Percentiles rank a stretch among this genome's conserved stretches.
Evolutionary conservation across 1,140 invertebrate species (phyloP).

Genomic region (Dinoponera quadriceps): DNA sequence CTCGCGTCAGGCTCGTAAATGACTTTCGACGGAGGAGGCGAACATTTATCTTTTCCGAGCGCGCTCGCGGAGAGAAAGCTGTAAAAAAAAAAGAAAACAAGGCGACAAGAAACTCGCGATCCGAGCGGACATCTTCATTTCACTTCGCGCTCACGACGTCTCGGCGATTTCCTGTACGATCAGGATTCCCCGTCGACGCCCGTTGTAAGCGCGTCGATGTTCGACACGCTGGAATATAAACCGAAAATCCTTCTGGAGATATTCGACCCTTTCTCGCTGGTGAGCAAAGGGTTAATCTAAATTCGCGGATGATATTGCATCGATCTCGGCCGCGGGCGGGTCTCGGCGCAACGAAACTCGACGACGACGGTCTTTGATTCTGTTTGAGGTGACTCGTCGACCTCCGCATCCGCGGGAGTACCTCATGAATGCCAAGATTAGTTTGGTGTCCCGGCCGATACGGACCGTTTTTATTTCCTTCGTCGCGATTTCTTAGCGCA

Average conservation of each 20-base stretch:
- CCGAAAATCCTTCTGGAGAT: background rate
- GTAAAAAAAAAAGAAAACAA: too few species aligned
- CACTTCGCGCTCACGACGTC: too few species aligned
- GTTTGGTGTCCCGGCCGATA: slow-evolving; percentile 18
- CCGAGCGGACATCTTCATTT: too few species aligned
- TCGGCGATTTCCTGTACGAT: too few species aligned
- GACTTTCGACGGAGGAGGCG: too few species aligned
- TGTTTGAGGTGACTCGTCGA: background rate
- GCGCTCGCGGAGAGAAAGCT: too few species aligned
- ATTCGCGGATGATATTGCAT: slow-evolving; percentile 44
- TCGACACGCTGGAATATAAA: background rate
- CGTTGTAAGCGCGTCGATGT: background rate
- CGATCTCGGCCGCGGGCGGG: background rate
- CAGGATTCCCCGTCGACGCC: too few species aligned
- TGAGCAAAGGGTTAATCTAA: slow-evolving; percentile 24
- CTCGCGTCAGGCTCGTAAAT: too few species aligned
- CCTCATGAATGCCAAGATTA: slow-evolving; percentile 62
- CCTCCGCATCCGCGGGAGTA: background rate
- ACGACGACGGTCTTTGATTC: slow-evolving; percentile 2
- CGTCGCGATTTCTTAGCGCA: background rate
- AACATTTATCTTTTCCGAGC: too few species aligned
- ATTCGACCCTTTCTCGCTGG: background rate
- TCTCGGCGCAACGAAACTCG: slow-evolving; percentile 15
- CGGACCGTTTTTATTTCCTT: background rate
- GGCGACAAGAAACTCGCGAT: too few species aligned